Evolutionary conservation across 2,113 vertebrate species (phyloP), one percentile per base, ranked within the genome.

Genomic region (Plotosus lineatus): DNA sequence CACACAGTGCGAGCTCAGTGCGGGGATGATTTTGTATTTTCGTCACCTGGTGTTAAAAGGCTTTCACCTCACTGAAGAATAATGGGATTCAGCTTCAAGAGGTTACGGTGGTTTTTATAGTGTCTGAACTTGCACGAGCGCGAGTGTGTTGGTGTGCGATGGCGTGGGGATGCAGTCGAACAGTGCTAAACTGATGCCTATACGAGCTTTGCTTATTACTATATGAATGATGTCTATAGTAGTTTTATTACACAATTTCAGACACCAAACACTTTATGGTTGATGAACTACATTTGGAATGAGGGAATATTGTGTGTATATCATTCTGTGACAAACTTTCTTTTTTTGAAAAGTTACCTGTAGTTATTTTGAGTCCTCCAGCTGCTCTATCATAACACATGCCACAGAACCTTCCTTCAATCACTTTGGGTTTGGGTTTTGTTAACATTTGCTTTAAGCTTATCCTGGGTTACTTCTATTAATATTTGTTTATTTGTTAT

Each of bases 301-400:
- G 38, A 38, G 36, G 61, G 33, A 23, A 36, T 8, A 9, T 19
- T 36, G 31, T 36, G 36, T 66, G 14, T 38, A n/a, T 42, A 23
- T n/a, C 23, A 0, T n/a, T 23, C 14, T 10, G 6, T 40, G 36
- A 42, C 23, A 38, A 36, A 66, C 28, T 31, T 6, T 2, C n/a
- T 55, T n/a, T 9, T 7, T 55, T n/a, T 28, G 23, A 26, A 36
- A 63, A 17, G 12, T 6, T 28, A 23, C 40, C 44, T 31, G 46
- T 73, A 51, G 78, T 81, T 77, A 77, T 86, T 82, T 80, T 78
- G 68, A 83, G 82, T 80, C 81, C 51, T 63, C 23, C 72, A 76
- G 75, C 21, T 42, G 60, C 79, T 33, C 44, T 72, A 50, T 50
- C 46, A 72, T 19, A 28, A 73, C 69, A 11, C 28, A 4, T 19